Evolutionary conservation across 1,140 invertebrate species (phyloP).

Genomic region (Aethina tumida): DNA sequence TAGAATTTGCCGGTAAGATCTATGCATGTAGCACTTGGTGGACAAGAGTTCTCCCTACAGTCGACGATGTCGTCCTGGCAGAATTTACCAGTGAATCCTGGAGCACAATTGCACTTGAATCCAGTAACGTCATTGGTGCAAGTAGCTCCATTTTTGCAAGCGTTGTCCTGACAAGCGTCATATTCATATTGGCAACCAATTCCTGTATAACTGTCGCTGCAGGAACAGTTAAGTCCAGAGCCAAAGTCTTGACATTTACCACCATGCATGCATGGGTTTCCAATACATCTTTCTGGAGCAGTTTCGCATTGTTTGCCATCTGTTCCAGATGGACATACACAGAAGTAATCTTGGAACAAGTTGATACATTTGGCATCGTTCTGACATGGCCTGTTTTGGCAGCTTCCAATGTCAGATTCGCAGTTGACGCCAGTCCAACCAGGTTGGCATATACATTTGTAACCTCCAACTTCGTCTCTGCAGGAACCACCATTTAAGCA

Average conservation of each 20-base stretch:
- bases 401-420: constrained; percentile 79
- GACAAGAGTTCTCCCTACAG: constrained; percentile 89
- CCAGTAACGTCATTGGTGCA: constrained; percentile 77
- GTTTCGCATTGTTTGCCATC: constrained; percentile 93
- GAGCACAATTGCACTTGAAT: constrained; percentile 77
- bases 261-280: constrained; percentile 91
- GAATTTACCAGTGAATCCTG: constrained; percentile 77
- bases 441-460: constrained; percentile 70
- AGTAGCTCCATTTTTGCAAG: constrained; percentile 87
- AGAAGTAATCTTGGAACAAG: constrained; percentile 92
- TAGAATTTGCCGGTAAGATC: constrained; percentile 88
- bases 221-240: constrained; percentile 88
- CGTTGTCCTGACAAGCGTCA: constrained; percentile 77
- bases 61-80: constrained; percentile 90
- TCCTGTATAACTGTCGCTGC: constrained; percentile 69
- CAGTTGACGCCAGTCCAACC: constrained; percentile 87
- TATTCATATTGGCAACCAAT: constrained; percentile 91
- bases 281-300: constrained; percentile 89
- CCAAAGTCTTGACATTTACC: constrained; percentile 91
- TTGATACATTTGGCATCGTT: constrained; percentile 90
- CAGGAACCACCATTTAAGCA: constrained; percentile 87
- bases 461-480: constrained; percentile 74
- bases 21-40: constrained; percentile 86
- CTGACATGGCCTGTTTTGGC: constrained; percentile 75
- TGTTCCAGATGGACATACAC: constrained; percentile 64